Evolutionary conservation across 2,797 vertebrate species (phyloP).

Genomic region (Eutrigla gurnardus): DNA sequence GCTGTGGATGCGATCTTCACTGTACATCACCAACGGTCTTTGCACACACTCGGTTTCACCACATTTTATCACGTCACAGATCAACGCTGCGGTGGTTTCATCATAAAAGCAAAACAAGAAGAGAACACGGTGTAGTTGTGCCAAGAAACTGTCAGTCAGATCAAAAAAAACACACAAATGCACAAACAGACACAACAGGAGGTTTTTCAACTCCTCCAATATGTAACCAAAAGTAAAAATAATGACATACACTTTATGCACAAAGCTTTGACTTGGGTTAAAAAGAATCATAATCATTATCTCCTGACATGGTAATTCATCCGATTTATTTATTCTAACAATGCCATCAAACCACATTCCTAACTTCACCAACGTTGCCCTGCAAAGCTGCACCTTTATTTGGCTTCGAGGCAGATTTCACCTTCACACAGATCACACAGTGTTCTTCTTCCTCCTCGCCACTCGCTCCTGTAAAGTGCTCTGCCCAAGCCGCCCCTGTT

Average conservation of each 20-base stretch:
- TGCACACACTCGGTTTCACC: neutral
- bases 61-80: neutral
- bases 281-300: neutral
- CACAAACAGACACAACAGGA: neutral
- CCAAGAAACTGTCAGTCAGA: neutral
- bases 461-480: conserved; percentile 32
- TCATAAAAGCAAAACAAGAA: neutral
- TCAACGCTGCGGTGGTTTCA: neutral
- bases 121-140: neutral
- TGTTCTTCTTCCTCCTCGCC: conserved; percentile 29
- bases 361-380: neutral
- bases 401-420: conserved; percentile 16
- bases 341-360: conserved; percentile 1
- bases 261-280: neutral
- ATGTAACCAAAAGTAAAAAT: neutral
- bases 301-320: neutral
- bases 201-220: neutral
- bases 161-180: neutral
- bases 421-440: conserved; percentile 32
- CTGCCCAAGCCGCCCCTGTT: conserved; percentile 41
- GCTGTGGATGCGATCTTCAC: too few species aligned
- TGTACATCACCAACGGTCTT: neutral
- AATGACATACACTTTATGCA: neutral
- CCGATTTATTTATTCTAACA: neutral
- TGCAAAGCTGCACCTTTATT: conserved; percentile 27